These are phyloP conservation scores for Brenthis ino DNA, from an alignment of 2,888 invertebrate species.

Conservation along the genomic window DNA sequence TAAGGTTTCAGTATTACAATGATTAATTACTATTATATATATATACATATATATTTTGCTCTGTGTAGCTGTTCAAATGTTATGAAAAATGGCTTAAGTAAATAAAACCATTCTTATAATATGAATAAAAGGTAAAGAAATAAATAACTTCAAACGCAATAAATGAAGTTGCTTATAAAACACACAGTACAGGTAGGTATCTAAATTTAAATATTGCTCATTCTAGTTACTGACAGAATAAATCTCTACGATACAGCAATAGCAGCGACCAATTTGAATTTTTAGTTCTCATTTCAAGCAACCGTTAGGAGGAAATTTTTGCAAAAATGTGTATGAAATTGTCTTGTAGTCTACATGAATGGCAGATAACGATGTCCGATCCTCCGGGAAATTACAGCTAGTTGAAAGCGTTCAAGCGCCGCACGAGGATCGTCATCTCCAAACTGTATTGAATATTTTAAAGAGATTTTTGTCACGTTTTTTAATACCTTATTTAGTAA, in stretches of 20 bases:
- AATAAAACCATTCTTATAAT: too few species aligned
- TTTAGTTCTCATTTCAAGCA: not conserved
- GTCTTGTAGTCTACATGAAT: constrained; percentile 64
- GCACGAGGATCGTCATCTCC: constrained; percentile 21
- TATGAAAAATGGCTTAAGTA: too few species aligned
- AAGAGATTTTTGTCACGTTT: constrained; percentile 20
- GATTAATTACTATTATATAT: too few species aligned
- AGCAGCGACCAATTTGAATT: constrained; percentile 5
- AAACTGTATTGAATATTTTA: constrained; percentile 17
- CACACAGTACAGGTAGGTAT: not conserved
- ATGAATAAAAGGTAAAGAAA: not conserved
- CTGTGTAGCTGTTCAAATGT: too few species aligned
- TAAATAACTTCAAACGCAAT: not conserved
- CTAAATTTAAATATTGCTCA: constrained; percentile 5
- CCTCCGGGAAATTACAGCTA: constrained; percentile 65
- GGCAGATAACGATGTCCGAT: constrained; percentile 69
- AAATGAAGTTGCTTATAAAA: not conserved
- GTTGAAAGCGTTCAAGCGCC: constrained; percentile 50
- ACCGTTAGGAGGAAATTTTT: constrained; percentile 1
- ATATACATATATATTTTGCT: too few species aligned
- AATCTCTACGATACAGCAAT: not conserved
- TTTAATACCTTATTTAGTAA: not conserved
- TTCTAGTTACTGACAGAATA: constrained; percentile 1
- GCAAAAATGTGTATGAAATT: constrained; percentile 39
- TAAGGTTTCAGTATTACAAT: too few species aligned